Conservation (phyloP, 2,113 vertebrate genomes). For the Sialia sialis region DNA sequence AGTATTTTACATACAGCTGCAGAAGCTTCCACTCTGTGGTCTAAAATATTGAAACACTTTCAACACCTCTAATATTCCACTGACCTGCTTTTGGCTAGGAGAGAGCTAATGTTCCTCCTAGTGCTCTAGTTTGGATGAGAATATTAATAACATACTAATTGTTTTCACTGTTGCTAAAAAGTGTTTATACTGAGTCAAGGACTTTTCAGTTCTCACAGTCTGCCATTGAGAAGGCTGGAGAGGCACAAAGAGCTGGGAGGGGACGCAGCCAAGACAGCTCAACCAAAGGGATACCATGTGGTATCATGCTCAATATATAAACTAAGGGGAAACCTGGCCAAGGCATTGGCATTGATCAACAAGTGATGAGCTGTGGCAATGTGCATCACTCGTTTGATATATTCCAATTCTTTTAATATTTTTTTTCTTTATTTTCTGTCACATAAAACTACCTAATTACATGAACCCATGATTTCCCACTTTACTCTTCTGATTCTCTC, state of each 20-base stretch:
- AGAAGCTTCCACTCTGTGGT: not conserved
- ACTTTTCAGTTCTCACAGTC: not conserved
- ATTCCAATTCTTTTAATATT: not conserved
- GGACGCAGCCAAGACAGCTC: not conserved
- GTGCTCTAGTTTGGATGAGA: not conserved
- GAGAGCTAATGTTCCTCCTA: not conserved
- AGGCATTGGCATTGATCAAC: not conserved
- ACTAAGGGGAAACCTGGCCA: not conserved
- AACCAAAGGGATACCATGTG: not conserved
- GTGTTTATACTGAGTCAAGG: not conserved
- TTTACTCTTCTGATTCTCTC: not conserved
- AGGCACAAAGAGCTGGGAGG: not conserved
- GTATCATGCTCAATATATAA: not conserved
- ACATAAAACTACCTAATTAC: not conserved
- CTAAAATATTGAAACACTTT: not conserved
- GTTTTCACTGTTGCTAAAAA: not conserved
- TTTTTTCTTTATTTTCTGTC: not conserved
- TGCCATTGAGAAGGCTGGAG: not conserved
- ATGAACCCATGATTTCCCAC: not conserved
- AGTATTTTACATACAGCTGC: not conserved
- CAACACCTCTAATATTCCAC: not conserved
- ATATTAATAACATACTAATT: not conserved
- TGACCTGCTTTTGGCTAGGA: not conserved
- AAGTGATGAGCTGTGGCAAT: not conserved
- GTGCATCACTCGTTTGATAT: not conserved